These are phyloP conservation scores for Cacoxenus indagator DNA, from an alignment of 2,888 invertebrate genomes.

Conservation along the genomic window DNA sequence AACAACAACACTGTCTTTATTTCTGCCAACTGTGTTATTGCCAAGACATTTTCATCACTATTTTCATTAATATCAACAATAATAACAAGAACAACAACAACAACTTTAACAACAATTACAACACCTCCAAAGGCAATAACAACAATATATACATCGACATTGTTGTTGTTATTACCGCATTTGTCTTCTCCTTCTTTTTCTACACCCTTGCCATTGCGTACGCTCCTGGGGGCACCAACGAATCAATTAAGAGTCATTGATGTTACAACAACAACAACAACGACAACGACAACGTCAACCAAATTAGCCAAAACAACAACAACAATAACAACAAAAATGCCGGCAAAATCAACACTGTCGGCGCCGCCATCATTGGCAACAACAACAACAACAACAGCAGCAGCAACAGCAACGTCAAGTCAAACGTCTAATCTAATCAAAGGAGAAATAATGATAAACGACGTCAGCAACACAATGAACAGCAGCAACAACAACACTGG, in stretches of 20 bases:
- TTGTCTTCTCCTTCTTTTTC: too few species aligned
- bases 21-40: too few species aligned
- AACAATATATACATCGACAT: neutral
- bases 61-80: too few species aligned
- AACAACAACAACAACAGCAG: slow-evolving; percentile 1
- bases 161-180: too few species aligned
- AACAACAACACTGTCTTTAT: too few species aligned
- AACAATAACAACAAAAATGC: neutral
- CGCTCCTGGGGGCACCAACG: slow-evolving; percentile 2
- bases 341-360: neutral
- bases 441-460: slow-evolving; percentile 14
- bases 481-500: neutral
- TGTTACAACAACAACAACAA: neutral
- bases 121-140: neutral
- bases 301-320: slow-evolving; percentile 3
- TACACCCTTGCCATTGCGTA: too few species aligned
- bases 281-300: slow-evolving; percentile 3
- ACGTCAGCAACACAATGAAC: slow-evolving; percentile 16
- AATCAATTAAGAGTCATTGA: slow-evolving; percentile 2
- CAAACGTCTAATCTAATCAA: slow-evolving; percentile 11
- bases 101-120: neutral
- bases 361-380: neutral
- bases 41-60: too few species aligned
- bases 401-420: neutral
- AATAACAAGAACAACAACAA: neutral